Percentiles rank a stretch among this genome's conserved stretches.
Evolutionary conservation across 2,888 invertebrate species (phyloP).

Genomic region (Aporophyla nigra): DNA sequence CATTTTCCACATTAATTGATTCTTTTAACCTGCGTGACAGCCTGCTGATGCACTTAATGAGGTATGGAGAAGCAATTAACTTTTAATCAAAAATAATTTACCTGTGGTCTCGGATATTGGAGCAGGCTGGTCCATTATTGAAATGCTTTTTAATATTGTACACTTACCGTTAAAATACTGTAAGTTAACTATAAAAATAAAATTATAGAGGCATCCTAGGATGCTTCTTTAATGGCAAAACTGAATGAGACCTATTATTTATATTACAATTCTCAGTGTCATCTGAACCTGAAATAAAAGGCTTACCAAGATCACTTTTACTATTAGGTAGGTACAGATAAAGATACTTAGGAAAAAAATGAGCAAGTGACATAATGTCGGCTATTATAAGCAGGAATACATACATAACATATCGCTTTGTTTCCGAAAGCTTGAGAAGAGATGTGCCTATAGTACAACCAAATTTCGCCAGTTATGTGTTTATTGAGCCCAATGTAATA

Average conservation of each 20-base stretch:
- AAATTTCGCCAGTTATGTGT: too few species aligned
- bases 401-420: too few species aligned
- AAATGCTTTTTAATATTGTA: background rate
- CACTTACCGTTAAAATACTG: background rate
- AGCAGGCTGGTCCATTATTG: conserved; percentile 10
- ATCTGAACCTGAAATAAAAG: background rate
- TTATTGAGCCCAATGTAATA: too few species aligned
- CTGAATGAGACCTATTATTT: too few species aligned
- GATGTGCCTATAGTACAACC: too few species aligned
- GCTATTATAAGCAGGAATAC: too few species aligned
- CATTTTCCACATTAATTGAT: conserved; percentile 25
- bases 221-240: background rate
- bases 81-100: conserved; percentile 31
- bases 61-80: conserved; percentile 27
- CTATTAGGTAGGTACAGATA: background rate
- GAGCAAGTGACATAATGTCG: too few species aligned
- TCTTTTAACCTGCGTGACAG: conserved; percentile 17
- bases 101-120: conserved; percentile 14
- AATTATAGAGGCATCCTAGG: background rate
- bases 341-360: background rate
- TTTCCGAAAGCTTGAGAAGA: too few species aligned
- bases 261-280: background rate
- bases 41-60: conserved; percentile 32
- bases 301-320: too few species aligned
- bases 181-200: background rate